A percentile compares a stretch with the other conserved stretches of the same genome.
Conservation (phyloP, 1,140 invertebrate species). For the Drosophila pandora region DNA sequence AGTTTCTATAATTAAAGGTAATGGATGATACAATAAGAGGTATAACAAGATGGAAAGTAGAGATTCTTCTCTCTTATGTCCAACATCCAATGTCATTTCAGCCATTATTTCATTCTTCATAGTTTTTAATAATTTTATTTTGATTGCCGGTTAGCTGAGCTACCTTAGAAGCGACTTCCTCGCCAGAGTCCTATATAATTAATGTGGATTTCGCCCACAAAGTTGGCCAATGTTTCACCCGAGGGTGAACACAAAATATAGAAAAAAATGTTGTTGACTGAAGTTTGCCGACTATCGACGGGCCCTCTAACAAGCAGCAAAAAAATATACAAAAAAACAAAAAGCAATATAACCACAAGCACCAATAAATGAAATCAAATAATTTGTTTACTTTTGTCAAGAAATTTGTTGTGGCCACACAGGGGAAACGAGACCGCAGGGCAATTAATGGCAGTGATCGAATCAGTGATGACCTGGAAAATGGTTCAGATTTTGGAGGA, state of each 20-base stretch:
- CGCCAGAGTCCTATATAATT: constrained; percentile 48
- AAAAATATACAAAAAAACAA: constrained; percentile 13
- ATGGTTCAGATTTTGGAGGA: too few relatives aligned
- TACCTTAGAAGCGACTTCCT: constrained; percentile 32
- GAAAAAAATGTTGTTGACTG: constrained; percentile 45
- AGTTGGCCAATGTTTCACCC: constrained; percentile 42
- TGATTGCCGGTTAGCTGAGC: constrained; percentile 49
- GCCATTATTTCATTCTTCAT: constrained; percentile 7
- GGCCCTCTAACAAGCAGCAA: constrained; percentile 49
- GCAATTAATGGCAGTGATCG: background rate
- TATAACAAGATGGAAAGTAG: background rate
- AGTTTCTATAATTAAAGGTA: background rate
- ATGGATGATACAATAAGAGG: background rate
- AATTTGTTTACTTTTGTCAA: constrained; percentile 76
- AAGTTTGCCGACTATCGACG: constrained; percentile 58
- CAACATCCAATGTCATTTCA: background rate
- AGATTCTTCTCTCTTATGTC: constrained; percentile 9
- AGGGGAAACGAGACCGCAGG: constrained; percentile 23
- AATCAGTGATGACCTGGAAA: background rate
- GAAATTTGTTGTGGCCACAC: constrained; percentile 54
- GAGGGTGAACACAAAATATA: constrained; percentile 7
- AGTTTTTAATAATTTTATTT: constrained; percentile 55
- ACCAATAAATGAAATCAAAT: constrained; percentile 67
- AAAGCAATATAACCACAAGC: constrained; percentile 53
- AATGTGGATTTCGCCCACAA: constrained; percentile 58